Evolutionary conservation across 2,797 vertebrate species (phyloP), one percentile per base, ranked within the genome.

Genomic region (Sebastes diaconus): DNA sequence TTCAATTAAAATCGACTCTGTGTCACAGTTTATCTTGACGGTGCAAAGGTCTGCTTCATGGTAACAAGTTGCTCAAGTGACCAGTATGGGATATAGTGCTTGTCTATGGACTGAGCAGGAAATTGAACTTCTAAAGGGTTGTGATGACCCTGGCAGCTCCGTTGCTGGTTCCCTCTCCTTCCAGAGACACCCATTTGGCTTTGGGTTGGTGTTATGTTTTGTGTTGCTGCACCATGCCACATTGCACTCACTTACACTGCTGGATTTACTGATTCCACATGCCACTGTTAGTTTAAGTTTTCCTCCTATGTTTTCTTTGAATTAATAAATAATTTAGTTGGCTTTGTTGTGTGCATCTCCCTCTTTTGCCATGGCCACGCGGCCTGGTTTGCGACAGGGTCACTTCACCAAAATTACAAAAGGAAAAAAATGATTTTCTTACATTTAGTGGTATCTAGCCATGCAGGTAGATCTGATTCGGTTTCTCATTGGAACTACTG

Each of bases 1-100:
- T 55, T 85, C 27, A 81, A 58, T 86, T 65, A 75, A 34, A 79
- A 75, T 39, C 30, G 71, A 84, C 75, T 66, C 20, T 8, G 13
- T 68, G 30, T 75, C 42, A 34, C 69, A 39, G 39, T 80, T 82
- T 36, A 84, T 81, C 80, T 73, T 73, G 64, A 67, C 2, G 9
- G 65, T 75, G 8, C 29, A 79, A 68, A 68, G 42, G 34, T 75
- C 83, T 61, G 57, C 32, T 50, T 86, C 72, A 73, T 58, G 22
- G 75, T 80, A 67, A 77, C 79, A 79, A 29, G 24, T 77, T 69
- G 14, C 36, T 61, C 75, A 74, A 72, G 55, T 79, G 69, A 67
- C 22, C n/a, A 25, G 58, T 61, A 42, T 60, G 29, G 12, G n/a
- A 55, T 29, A 16, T 6, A 18, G 10, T 42, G 60, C 11, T 46